phyloP scores from a whole-genome alignment of 2,797 vertebrate species.

The Taenioides sp. region DNA sequence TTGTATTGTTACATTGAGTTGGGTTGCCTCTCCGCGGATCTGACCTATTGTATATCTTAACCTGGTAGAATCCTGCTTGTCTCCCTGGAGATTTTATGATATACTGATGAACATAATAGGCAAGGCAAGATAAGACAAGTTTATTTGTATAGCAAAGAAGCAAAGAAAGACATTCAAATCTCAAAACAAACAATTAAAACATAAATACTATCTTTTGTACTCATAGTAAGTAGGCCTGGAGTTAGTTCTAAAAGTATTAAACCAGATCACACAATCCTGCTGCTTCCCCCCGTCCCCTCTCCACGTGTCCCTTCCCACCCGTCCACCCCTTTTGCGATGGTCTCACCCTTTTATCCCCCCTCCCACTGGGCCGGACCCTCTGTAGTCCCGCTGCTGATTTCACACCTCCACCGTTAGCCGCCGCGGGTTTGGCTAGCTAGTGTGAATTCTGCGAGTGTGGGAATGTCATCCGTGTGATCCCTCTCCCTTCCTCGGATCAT shows the following conservation, averaged over 20 bases:
- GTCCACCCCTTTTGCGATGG: slow-evolving; percentile 5
- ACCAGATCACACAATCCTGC: slow-evolving; percentile 37
- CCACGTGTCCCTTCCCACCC: neutral
- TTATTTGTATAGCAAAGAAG: too few species aligned
- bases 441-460: slow-evolving; percentile 59
- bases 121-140: too few species aligned
- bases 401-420: slow-evolving; percentile 52
- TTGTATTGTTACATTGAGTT: neutral
- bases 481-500: slow-evolving; percentile 58
- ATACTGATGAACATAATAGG: too few species aligned
- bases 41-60: neutral
- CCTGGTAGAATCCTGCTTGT: neutral
- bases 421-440: slow-evolving; percentile 40
- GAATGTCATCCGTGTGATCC: slow-evolving; percentile 72
- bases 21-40: neutral
- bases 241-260: slow-evolving; percentile 45
- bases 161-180: too few species aligned
- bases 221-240: slow-evolving; percentile 28
- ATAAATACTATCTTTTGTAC: too few species aligned
- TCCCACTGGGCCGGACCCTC: slow-evolving; percentile 49
- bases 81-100: neutral
- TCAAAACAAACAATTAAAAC: too few species aligned
- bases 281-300: slow-evolving; percentile 33
- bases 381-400: slow-evolving; percentile 54
- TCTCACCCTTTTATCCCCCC: slow-evolving; percentile 40